phyloP scores from a whole-genome alignment of 2,113 vertebrate species.

The Ceyx melanurus region DNA sequence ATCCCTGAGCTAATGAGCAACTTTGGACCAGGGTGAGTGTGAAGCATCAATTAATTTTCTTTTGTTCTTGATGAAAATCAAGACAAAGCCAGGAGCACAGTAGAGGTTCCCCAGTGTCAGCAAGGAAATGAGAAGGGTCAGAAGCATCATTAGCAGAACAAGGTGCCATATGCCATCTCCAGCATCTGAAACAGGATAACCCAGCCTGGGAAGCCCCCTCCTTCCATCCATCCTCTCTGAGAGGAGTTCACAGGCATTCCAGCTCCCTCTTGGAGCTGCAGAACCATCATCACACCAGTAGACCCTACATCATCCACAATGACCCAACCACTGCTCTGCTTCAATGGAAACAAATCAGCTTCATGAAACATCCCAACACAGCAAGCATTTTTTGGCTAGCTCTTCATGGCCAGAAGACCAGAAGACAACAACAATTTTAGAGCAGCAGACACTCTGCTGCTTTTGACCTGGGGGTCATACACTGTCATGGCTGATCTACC shows the following conservation, averaged over 20 bases:
- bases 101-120: not conserved
- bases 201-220: not conserved
- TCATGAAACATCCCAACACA: rapidly evolving
- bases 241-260: not conserved
- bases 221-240: rapidly evolving
- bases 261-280: not conserved
- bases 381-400: not conserved
- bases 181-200: rapidly evolving
- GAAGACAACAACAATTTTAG: not conserved
- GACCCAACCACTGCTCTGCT: not conserved
- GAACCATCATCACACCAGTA: rapidly evolving
- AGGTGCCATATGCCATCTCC: not conserved
- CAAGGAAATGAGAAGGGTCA: not conserved
- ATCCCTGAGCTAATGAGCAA: not conserved
- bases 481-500: not conserved
- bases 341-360: not conserved
- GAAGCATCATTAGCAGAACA: not conserved
- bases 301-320: too few relatives aligned
- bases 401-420: not conserved
- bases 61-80: not conserved
- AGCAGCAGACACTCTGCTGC: not conserved
- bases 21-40: not conserved
- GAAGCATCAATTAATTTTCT: not conserved
- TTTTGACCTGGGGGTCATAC: not conserved
- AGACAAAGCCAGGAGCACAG: not conserved